phyloP scores from a whole-genome alignment of 2,113 vertebrate species.

The Mustela nigripes region DNA sequence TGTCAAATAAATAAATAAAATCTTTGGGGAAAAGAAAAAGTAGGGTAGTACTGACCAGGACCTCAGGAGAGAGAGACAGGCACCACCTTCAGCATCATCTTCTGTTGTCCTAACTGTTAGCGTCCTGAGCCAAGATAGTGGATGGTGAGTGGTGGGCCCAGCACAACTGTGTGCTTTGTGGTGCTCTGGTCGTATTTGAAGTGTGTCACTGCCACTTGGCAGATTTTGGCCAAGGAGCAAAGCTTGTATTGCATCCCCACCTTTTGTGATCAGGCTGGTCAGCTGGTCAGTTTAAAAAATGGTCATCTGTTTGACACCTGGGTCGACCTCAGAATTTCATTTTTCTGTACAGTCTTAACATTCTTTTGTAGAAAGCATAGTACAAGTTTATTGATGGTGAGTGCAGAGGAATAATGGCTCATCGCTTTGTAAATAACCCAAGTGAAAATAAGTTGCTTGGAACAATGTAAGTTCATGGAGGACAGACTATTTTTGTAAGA shows the following conservation, averaged over 20 bases:
- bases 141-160: not conserved
- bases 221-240: not conserved
- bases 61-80: not conserved
- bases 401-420: not conserved
- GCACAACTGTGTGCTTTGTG: accelerated
- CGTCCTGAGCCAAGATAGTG: not conserved
- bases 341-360: not conserved
- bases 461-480: not conserved
- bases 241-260: accelerated
- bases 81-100: not conserved
- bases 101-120: accelerated
- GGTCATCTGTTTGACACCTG: not conserved
- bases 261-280: not conserved
- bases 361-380: not conserved
- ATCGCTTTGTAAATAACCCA: not conserved
- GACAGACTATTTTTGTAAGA: not conserved
- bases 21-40: too few species aligned
- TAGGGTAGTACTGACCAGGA: too few species aligned
- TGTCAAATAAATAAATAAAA: too few species aligned
- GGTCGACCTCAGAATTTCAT: not conserved
- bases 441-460: not conserved
- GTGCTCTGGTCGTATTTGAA: not conserved
- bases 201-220: accelerated
- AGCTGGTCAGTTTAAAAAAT: not conserved
- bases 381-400: not conserved